Evolutionary conservation across 2,888 invertebrate genomes (phyloP).

Genomic region (Scaptomyza flava): DNA sequence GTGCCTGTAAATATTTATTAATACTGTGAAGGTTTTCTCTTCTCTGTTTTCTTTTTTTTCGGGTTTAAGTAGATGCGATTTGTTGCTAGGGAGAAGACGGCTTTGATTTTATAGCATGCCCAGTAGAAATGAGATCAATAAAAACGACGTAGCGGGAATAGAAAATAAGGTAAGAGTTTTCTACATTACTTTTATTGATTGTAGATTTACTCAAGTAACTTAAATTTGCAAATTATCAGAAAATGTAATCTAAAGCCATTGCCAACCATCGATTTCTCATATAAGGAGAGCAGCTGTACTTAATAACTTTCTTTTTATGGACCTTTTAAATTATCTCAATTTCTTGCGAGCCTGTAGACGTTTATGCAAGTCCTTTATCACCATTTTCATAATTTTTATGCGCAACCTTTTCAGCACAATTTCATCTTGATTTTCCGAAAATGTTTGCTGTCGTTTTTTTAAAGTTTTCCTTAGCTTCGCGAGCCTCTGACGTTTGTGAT

Average conservation of each 20-base stretch:
- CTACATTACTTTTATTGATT: conserved; percentile 35
- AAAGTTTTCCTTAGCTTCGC: conserved; percentile 16
- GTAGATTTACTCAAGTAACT: conserved; percentile 16
- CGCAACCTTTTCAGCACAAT: background rate
- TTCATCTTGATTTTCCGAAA: background rate
- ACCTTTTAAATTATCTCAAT: too few species aligned
- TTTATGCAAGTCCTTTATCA: conserved; percentile 42
- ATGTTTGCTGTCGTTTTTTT: background rate
- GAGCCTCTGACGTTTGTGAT: background rate
- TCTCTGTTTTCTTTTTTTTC: conserved; percentile 41
- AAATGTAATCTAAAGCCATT: background rate
- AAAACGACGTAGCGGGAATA: background rate
- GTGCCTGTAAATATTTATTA: conserved; percentile 80
- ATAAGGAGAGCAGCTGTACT: background rate
- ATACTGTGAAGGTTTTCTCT: conserved; percentile 58
- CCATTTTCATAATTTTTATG: conserved; percentile 25
- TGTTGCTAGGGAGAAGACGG: conserved; percentile 34
- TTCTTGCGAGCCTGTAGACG: background rate
- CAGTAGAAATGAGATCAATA: conserved; percentile 44
- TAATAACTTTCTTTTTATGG: background rate
- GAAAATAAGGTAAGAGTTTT: conserved; percentile 5
- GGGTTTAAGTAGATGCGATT: conserved; percentile 59
- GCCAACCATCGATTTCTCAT: conserved; percentile 8
- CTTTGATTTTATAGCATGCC: conserved; percentile 66
- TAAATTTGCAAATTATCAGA: conserved; percentile 5